Conservation (phyloP, 2,113 vertebrate genomes). For the Pedetes capensis region DNA sequence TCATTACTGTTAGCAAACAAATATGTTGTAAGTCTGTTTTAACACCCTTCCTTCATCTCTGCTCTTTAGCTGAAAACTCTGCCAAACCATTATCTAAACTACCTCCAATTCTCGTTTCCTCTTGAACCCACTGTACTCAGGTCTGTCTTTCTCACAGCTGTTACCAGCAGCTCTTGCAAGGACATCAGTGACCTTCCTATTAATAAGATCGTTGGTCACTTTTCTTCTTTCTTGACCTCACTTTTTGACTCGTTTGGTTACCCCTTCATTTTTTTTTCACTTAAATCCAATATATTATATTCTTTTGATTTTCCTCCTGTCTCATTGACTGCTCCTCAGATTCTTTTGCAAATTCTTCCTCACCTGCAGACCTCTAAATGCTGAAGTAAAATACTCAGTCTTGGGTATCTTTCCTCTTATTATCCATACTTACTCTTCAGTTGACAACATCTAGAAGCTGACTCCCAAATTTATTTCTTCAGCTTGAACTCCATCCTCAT, state of each 20-base stretch:
- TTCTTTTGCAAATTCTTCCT: neutral
- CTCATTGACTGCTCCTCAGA: neutral
- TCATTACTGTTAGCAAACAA: neutral
- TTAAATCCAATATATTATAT: neutral
- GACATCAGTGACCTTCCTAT: neutral
- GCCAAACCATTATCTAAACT: neutral
- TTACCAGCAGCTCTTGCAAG: neutral
- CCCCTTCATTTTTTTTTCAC: neutral
- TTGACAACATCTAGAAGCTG: neutral
- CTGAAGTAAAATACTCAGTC: neutral
- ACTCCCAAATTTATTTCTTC: neutral
- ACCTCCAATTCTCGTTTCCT: neutral
- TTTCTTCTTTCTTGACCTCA: neutral
- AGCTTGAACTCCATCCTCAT: neutral
- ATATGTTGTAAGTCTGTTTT: neutral
- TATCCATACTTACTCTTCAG: neutral
- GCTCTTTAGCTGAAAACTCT: neutral
- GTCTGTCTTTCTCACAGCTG: neutral
- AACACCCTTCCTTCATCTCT: neutral
- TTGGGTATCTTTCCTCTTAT: neutral
- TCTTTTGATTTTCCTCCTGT: neutral
- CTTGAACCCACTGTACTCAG: neutral
- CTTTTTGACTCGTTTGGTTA: neutral
- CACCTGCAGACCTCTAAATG: neutral
- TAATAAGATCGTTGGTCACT: neutral